These are phyloP conservation scores for Cyclina sinensis DNA, from an alignment of 1,140 invertebrate genomes.

Conservation along the genomic window DNA sequence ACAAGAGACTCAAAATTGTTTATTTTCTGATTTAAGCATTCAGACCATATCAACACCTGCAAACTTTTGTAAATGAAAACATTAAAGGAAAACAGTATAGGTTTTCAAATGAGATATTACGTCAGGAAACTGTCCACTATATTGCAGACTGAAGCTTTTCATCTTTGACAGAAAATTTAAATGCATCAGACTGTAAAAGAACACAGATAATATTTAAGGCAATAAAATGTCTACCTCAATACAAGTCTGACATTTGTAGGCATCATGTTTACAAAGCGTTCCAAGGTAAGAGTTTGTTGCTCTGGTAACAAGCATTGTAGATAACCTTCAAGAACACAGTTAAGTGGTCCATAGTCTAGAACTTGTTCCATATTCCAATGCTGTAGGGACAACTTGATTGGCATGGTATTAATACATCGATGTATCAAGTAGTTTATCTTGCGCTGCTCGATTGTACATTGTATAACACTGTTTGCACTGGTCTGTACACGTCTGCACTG, in stretches of 20 bases:
- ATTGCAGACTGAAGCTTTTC: too few species aligned
- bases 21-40: too few species aligned
- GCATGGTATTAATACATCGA: slow-evolving; percentile 45
- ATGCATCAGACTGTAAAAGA: background rate
- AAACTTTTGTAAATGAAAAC: too few species aligned
- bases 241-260: slow-evolving; percentile 42
- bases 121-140: too few species aligned
- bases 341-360: slow-evolving; percentile 46
- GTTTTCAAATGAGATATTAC: too few species aligned
- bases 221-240: slow-evolving; percentile 31
- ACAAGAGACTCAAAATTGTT: too few species aligned
- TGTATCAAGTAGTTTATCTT: slow-evolving; percentile 48
- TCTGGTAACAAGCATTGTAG: slow-evolving; percentile 45
- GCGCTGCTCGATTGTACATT: background rate
- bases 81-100: too few species aligned
- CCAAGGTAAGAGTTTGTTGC: slow-evolving; percentile 16
- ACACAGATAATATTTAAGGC: background rate
- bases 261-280: slow-evolving; percentile 46
- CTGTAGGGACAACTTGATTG: background rate
- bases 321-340: slow-evolving; percentile 25
- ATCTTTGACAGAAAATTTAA: too few species aligned
- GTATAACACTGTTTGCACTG: background rate
- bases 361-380: slow-evolving; percentile 17
- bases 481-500: slow-evolving; percentile 29
- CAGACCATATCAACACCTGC: too few species aligned